phyloP scores from a whole-genome alignment of 1,140 invertebrate species.

The Ostrea edulis region DNA sequence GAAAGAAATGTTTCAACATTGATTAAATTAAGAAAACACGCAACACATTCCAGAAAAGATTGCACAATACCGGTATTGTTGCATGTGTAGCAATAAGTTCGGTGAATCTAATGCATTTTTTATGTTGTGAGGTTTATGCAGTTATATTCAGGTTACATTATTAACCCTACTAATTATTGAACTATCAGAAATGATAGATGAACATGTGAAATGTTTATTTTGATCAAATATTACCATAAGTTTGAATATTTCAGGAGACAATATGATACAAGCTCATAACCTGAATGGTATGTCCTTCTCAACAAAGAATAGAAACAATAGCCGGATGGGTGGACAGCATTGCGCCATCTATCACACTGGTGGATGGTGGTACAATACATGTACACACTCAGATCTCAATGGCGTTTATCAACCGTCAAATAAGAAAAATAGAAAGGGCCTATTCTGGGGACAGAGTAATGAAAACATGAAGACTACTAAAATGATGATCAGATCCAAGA shows the following conservation, averaged over 20 bases:
- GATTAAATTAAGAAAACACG: too few species aligned
- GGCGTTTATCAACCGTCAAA: background rate
- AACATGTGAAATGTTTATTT: too few species aligned
- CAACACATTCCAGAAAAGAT: too few species aligned
- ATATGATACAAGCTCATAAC: background rate
- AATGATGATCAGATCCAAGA: background rate
- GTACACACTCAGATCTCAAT: background rate
- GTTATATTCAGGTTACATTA: too few species aligned
- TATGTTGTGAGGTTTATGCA: too few species aligned
- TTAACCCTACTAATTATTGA: too few species aligned
- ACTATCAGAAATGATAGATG: too few species aligned
- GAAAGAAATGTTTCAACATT: too few species aligned
- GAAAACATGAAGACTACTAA: background rate
- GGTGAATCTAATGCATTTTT: too few species aligned
- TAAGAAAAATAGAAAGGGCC: background rate
- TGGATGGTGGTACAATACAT: background rate
- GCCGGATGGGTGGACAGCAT: background rate
- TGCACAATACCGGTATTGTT: too few species aligned
- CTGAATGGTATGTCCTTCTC: background rate
- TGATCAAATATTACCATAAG: too few species aligned
- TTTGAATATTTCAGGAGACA: background rate
- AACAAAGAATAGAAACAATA: background rate
- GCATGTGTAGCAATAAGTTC: too few species aligned
- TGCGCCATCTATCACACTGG: background rate
- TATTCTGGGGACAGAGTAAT: background rate